Base-by-base conservation (phyloP, 2,888 invertebrate genomes). In the Flexamia atlantica region DNA sequence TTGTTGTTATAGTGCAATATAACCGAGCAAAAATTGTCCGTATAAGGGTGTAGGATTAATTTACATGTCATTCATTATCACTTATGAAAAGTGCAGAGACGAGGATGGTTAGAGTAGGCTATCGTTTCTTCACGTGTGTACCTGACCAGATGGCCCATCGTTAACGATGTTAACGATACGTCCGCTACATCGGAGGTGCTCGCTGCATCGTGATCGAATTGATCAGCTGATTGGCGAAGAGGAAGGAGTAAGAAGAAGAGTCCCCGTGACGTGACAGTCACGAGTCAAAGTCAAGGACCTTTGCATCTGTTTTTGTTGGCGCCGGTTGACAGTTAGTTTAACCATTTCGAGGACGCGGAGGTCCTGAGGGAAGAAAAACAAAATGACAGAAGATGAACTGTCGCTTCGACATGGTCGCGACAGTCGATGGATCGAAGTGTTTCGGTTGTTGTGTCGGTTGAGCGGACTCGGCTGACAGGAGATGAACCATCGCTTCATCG, bases 281-380 rank as follows among this genome's bases (percentile, higher is more conserved):
- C 64, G 64, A 64, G 64, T 64, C 30, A 64, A 64, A 64, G 64
- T 64, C 64, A 64, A 64, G 64, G 64, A 64, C 64, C 64, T 64
- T 64, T 64, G 64, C 64, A 30, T 64, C 64, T 64, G 64, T 64
- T 64, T 64, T 64, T 64, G 64, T 64, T 64, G 23, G 64, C 64
- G 64, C 64, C 64, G 64, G 25, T 64, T 64, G 30, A 64, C 64
- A 64, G 30, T 64, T 64, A 64, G 28, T 28, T 64, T 64, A 64
- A 64, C 64, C 30, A 64, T 64, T 64, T 64, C 64, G 64, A 25
- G 64, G 64, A 64, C 64, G 10, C 12, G 64, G 64, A 64, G 28
- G 30, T 64, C 64, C 64, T 17, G 64, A 64, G 64, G 64, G 28
- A 17, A 30, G 28, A 64, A 64, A 64, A 64, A n/a, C n/a, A n/a